Conservation (phyloP, 92 coral and sea anemone species). For the Scolanthus callimorphus region DNA sequence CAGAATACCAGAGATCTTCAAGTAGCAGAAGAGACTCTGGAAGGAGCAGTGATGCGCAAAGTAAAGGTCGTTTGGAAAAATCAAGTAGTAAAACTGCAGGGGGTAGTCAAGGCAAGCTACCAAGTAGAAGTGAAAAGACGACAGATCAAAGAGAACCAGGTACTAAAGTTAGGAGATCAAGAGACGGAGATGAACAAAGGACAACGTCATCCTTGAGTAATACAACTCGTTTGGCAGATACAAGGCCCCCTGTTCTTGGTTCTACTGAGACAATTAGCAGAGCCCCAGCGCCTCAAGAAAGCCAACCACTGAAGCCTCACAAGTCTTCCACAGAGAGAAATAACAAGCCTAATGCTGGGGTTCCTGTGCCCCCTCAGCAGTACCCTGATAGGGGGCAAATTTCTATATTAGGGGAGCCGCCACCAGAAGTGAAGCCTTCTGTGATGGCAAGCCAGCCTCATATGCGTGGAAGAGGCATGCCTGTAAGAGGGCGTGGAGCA, state of each 20-base stretch:
- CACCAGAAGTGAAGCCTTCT: too few relatives aligned
- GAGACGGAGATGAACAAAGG: background rate
- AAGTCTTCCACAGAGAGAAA: background rate
- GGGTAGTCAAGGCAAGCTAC: background rate
- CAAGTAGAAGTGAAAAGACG: background rate
- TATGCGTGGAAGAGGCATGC: background rate
- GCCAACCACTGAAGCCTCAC: background rate
- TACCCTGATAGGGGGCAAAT: too few relatives aligned
- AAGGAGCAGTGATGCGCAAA: too few relatives aligned
- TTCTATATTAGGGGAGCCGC: too few relatives aligned
- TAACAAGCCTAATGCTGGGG: background rate
- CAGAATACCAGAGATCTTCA: background rate
- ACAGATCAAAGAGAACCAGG: too few relatives aligned
- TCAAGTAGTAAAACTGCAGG: too few relatives aligned
- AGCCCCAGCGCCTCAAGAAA: background rate
- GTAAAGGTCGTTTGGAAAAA: too few relatives aligned
- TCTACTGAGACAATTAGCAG: background rate
- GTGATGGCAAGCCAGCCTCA: background rate
- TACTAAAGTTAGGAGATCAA: too few relatives aligned
- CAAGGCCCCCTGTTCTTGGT: too few relatives aligned
- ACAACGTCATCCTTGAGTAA: background rate
- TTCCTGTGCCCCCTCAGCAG: too few relatives aligned
- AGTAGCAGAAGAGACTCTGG: background rate
- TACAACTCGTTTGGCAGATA: too few relatives aligned
- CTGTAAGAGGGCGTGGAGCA: slow-evolving; percentile 1